These are phyloP conservation scores for Penaeus monodon DNA, from an alignment of 2,888 invertebrate species.

Conservation along the genomic window DNA sequence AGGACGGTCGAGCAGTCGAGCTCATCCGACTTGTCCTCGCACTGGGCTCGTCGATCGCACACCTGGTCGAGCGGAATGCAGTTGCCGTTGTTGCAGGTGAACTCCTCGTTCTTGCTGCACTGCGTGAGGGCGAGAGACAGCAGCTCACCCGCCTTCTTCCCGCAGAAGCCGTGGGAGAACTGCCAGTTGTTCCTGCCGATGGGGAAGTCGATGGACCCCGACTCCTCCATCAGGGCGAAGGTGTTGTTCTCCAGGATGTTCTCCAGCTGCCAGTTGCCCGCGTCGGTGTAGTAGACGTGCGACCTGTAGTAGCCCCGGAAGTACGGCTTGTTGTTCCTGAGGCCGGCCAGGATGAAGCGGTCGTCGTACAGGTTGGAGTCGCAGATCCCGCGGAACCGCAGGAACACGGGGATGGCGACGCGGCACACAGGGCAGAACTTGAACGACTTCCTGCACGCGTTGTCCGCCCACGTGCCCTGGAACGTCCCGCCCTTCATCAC, in stretches of 20 bases:
- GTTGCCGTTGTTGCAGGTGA: conserved; percentile 41
- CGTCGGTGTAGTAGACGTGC: conserved; percentile 29
- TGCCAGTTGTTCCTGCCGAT: conserved; percentile 38
- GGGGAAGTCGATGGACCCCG: conserved; percentile 22
- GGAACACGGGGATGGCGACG: conserved; percentile 31
- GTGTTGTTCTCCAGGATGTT: conserved; percentile 30
- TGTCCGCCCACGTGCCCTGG: conserved; percentile 32
- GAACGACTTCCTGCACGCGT: conserved; percentile 35
- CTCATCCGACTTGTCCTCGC: conserved; percentile 40
- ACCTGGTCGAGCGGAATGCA: conserved; percentile 34
- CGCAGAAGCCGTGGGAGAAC: conserved; percentile 43
- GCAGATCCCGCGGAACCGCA: conserved; percentile 41
- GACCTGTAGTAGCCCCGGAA: conserved; percentile 44
- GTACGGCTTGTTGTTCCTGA: conserved; percentile 31
- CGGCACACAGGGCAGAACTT: conserved; percentile 28
- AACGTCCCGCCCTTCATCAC: conserved; percentile 24
- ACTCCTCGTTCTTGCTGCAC: conserved; percentile 29
- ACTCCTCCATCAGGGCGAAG: conserved; percentile 34
- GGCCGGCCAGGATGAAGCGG: conserved; percentile 32
- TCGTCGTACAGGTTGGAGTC: conserved; percentile 36
- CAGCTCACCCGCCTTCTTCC: neutral
- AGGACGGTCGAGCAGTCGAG: conserved; percentile 25
- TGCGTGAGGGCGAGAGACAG: conserved; percentile 32
- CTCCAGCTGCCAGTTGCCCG: conserved; percentile 28
- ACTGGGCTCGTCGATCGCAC: conserved; percentile 33